Conservation (phyloP, 2,113 vertebrate species). For the Chlamydotis undulata region DNA sequence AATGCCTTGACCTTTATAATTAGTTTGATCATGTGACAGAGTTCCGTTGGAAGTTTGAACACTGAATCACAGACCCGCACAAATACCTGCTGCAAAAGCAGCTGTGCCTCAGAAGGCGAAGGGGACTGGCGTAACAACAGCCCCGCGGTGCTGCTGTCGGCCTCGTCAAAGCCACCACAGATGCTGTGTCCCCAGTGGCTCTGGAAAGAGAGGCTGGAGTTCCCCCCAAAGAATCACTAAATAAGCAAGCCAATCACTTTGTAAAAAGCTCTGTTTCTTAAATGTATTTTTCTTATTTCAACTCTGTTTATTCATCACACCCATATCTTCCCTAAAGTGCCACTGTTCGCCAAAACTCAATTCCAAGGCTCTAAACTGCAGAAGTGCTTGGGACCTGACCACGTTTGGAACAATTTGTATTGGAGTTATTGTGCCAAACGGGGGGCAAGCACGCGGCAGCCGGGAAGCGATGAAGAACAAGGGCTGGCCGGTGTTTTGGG, state of each 20-base stretch:
- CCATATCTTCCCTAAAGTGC: background rate
- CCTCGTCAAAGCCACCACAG: background rate
- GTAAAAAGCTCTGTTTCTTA: background rate
- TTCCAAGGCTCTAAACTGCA: background rate
- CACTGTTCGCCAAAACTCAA: background rate
- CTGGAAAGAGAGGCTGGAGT: background rate
- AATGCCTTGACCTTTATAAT: background rate
- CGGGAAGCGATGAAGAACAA: background rate
- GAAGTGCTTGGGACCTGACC: background rate
- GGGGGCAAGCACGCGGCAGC: background rate
- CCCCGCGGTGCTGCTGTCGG: fast-evolving
- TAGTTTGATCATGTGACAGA: background rate
- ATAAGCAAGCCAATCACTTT: background rate
- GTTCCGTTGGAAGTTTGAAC: background rate
- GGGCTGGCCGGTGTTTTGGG: background rate
- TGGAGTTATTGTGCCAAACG: background rate
- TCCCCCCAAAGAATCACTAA: background rate
- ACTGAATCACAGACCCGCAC: fast-evolving
- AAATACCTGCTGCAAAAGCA: background rate
- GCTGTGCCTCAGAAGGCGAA: fast-evolving
- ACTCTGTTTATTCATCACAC: fast-evolving
- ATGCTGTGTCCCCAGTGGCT: background rate
- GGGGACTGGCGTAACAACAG: background rate
- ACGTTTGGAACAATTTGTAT: fast-evolving
- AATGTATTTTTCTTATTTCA: background rate